These are phyloP conservation scores for Pungitius pungitius DNA, from an alignment of 2,113 vertebrate genomes.

Conservation along the genomic window DNA sequence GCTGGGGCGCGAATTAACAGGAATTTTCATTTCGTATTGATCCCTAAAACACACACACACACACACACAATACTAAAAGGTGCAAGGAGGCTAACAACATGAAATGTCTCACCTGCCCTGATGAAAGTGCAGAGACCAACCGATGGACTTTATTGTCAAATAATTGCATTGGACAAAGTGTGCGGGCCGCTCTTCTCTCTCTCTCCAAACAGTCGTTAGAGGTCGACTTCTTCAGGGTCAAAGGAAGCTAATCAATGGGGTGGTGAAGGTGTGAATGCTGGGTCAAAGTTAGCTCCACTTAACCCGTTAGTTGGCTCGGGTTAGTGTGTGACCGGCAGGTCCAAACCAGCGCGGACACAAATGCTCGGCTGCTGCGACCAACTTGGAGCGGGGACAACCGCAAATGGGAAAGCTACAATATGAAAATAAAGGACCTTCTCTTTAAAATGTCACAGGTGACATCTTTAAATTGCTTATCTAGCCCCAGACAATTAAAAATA, in stretches of 20 bases:
- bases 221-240: background rate
- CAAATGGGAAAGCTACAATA: background rate
- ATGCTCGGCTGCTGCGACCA: too few relatives aligned
- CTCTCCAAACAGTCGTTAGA: slow-evolving; percentile 2
- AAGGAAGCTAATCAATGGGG: background rate
- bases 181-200: background rate
- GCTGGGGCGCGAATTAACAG: slow-evolving; percentile 16
- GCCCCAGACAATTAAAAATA: background rate
- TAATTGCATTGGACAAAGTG: background rate
- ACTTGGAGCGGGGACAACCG: too few relatives aligned
- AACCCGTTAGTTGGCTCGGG: background rate
- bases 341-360: too few relatives aligned
- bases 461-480: background rate
- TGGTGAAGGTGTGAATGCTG: background rate
- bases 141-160: slow-evolving; percentile 22
- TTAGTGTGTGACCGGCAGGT: too few relatives aligned
- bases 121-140: slow-evolving; percentile 19
- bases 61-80: slow-evolving; percentile 38
- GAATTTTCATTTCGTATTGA: slow-evolving; percentile 32
- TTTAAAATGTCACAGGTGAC: slow-evolving; percentile 15
- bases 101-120: slow-evolving; percentile 17
- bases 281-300: background rate
- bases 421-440: background rate
- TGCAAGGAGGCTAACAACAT: slow-evolving; percentile 17
- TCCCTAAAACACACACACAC: background rate